phyloP scores from a whole-genome alignment of 30 jellyfish, hydroid and myxozoan genomes.

The Pelagia noctiluca region DNA sequence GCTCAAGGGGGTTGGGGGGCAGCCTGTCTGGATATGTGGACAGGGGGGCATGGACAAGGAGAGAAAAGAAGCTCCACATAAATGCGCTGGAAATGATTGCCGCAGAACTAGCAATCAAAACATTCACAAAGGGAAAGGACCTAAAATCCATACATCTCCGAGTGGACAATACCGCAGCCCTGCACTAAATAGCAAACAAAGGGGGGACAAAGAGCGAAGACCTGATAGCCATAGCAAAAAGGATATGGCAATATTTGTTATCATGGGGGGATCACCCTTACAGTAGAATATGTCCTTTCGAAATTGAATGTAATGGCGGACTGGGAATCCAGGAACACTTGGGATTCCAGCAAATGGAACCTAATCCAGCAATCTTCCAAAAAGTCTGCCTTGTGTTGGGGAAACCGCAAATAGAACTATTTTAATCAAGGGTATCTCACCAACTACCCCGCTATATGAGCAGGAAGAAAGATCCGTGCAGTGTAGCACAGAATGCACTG shows the following conservation, averaged over 20 bases:
- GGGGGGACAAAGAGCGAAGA: slow-evolving; percentile 20
- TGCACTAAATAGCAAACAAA: slow-evolving; percentile 21
- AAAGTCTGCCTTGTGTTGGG: slow-evolving; percentile 3
- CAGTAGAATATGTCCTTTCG: slow-evolving; percentile 47
- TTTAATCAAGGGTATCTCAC: slow-evolving; percentile 32
- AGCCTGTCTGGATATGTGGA: slow-evolving; percentile 14
- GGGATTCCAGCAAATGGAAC: slow-evolving; percentile 50
- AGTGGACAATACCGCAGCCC: slow-evolving; percentile 53
- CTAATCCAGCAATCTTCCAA: slow-evolving; percentile 1
- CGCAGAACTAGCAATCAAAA: slow-evolving; percentile 6
- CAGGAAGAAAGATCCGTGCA: slow-evolving; percentile 51
- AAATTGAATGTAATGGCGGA: slow-evolving; percentile 16
- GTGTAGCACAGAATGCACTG: slow-evolving; percentile 13
- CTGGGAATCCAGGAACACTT: slow-evolving; percentile 25
- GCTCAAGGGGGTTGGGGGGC: slow-evolving; percentile 56
- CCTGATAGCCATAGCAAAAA: background rate
- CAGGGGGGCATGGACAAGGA: slow-evolving; percentile 50
- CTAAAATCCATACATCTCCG: slow-evolving; percentile 21
- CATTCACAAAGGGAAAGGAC: slow-evolving; percentile 21
- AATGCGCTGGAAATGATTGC: slow-evolving; percentile 31
- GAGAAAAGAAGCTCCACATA: slow-evolving; percentile 30
- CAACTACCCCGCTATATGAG: slow-evolving; percentile 20
- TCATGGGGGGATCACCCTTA: slow-evolving; percentile 13
- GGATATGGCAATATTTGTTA: slow-evolving; percentile 17
- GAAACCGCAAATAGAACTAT: slow-evolving; percentile 28